Evolutionary conservation across 2,113 vertebrate genomes (phyloP).

Genomic region (Notarius lentiginosus): DNA sequence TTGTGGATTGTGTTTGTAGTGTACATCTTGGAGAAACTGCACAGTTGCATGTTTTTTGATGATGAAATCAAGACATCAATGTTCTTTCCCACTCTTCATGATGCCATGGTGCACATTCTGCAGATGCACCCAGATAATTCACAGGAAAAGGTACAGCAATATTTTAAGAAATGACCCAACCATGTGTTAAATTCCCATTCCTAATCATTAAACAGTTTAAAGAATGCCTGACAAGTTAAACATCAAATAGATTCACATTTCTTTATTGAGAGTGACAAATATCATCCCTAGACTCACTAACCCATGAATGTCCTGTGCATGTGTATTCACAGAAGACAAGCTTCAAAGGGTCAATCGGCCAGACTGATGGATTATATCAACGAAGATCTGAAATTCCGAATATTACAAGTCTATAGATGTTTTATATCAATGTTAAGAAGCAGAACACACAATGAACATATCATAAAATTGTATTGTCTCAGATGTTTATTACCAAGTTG

Average conservation of each 20-base stretch:
- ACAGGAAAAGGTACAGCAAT: constrained; percentile 24
- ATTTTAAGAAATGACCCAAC: neutral
- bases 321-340: constrained; percentile 12
- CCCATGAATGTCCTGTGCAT: neutral
- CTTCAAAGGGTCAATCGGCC: neutral
- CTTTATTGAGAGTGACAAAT: neutral
- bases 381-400: neutral
- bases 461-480: neutral
- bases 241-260: neutral
- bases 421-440: neutral
- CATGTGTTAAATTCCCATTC: neutral
- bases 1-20: constrained; percentile 64
- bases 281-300: neutral
- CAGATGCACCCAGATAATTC: constrained; percentile 68
- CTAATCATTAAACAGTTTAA: neutral
- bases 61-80: constrained; percentile 81
- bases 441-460: neutral
- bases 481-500: neutral
- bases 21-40: constrained; percentile 80
- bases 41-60: constrained; percentile 81
- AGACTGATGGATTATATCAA: neutral
- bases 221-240: neutral
- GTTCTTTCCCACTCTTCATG: constrained; percentile 84
- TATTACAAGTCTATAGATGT: neutral
- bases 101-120: constrained; percentile 78